Evolutionary conservation across 1,140 invertebrate genomes (phyloP).

Genomic region (Trachelipus rathkii): DNA sequence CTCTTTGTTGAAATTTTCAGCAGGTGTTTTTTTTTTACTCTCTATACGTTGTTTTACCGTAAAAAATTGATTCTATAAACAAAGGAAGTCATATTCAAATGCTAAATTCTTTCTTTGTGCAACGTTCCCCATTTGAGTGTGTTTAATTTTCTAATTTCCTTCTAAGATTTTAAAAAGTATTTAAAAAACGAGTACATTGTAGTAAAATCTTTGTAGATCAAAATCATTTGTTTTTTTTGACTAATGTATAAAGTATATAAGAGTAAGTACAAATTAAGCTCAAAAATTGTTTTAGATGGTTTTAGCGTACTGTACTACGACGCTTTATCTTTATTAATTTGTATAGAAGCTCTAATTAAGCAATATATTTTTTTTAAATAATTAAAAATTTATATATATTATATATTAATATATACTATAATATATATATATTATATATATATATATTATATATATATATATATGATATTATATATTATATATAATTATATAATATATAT

Average conservation of each 20-base stretch:
- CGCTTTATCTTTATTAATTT: neutral
- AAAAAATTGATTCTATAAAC: no score
- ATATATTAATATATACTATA: no score
- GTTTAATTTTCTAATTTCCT: neutral
- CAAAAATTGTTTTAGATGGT: neutral
- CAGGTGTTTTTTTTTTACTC: no score
- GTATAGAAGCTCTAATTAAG: neutral
- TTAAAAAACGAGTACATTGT: neutral
- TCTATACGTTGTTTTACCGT: no score
- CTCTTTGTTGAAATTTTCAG: no score
- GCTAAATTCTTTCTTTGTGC: no score
- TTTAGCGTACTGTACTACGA: no score
- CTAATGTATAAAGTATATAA: neutral
- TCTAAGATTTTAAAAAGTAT: neutral
- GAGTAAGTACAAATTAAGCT: neutral
- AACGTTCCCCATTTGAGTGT: no score
- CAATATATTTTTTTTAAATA: neutral
- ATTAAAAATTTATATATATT: neutral
- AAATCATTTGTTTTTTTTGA: neutral
- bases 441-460: constrained; percentile 11
- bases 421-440: constrained; percentile 3
- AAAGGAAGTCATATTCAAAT: no score
- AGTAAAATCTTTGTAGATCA: neutral
- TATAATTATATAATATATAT: neutral
- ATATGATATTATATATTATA: neutral